Base-by-base conservation (phyloP, 2,888 invertebrate species). In the Nebria salina region DNA sequence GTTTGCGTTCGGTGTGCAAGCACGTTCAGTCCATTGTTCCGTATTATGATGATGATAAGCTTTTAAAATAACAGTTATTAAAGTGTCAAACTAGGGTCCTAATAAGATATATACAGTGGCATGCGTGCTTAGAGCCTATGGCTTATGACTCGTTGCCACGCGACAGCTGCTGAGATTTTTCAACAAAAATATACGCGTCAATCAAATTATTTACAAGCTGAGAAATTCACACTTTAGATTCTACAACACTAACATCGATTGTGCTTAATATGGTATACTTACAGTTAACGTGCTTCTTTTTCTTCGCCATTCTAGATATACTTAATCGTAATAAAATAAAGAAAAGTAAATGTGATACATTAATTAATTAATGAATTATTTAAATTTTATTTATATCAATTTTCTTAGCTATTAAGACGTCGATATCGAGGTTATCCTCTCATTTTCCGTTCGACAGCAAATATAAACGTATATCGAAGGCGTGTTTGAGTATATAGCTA, bases 41-140 rank as follows among this genome's bases (percentile, higher is more conserved):
- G 74, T 75, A 68, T 75, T 80, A 75, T 75, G 68, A 64, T 83
- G 84, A 84, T 86, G 86, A 87, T 86, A 86, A 86, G 84, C 86
- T 86, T 84, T 70, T 83, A 81, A 85, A 87, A 87, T 86, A 85
- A 86, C 86, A 83, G 86, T 87, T 87, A 87, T 87, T 87, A 87
- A 86, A 86, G 86, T 86, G 87, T 86, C 86, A 86, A 86, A 86
- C 84, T 83, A 84, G 73, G 85, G 84, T 54, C 85, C 85, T 86
- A 86, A 87, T 87, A 86, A 86, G 86, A 85, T 86, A 85, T 84
- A 87, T 85, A 85, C 85, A 84, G 84, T 85, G 84, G 83, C 84
- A 81, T 68, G 77, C 54, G 70, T n/a, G 77, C 77, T 15, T 13
- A 68, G 76, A 70, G 76, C 70, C 70, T 43, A n/a, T 54, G 26